These are phyloP conservation scores for Gasterosteus nipponicus DNA, from an alignment of 2,113 vertebrate genomes.

Conservation along the genomic window DNA sequence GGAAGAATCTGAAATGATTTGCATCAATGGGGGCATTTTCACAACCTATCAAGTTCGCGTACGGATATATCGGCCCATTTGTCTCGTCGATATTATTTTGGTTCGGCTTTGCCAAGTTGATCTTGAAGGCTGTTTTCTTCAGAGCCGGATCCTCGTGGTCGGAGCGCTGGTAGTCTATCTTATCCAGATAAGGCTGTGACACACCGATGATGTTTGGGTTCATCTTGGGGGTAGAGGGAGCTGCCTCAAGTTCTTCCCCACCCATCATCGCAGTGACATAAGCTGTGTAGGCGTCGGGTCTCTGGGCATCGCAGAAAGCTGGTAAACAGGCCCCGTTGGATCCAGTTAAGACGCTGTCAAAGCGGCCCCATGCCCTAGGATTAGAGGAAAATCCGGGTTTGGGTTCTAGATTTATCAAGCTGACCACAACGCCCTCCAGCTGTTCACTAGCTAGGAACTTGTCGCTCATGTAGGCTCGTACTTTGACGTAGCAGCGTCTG, in stretches of 20 bases:
- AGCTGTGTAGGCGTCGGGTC: slow-evolving; percentile 90
- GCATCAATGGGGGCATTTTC: slow-evolving; percentile 86
- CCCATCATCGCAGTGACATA: slow-evolving; percentile 91
- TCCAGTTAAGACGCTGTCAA: slow-evolving; percentile 95
- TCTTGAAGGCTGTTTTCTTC: slow-evolving; percentile 92
- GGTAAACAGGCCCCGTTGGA: slow-evolving; percentile 94
- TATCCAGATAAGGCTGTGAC: slow-evolving; percentile 91
- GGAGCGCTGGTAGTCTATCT: slow-evolving; percentile 88
- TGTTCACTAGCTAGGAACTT: slow-evolving; percentile 91
- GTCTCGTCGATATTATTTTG: slow-evolving; percentile 87
- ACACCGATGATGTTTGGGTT: slow-evolving; percentile 88
- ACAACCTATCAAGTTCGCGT: slow-evolving; percentile 87
- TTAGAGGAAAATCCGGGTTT: slow-evolving; percentile 89
- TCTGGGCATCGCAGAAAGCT: slow-evolving; percentile 89
- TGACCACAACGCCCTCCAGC: slow-evolving; percentile 92
- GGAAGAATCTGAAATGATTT: slow-evolving; percentile 94
- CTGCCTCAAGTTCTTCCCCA: slow-evolving; percentile 94
- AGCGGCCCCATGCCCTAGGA: slow-evolving; percentile 95
- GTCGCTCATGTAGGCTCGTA: slow-evolving; percentile 93
- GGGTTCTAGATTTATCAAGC: slow-evolving; percentile 92
- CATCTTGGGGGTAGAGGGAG: slow-evolving; percentile 88
- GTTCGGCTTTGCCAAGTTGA: slow-evolving; percentile 93
- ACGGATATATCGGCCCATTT: slow-evolving; percentile 92
- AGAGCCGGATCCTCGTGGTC: slow-evolving; percentile 89
- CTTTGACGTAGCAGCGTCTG: slow-evolving; percentile 97